Percentiles rank a stretch among this genome's conserved stretches.
Conservation (phyloP, 2,888 invertebrate species). For the Drosophila borealis region DNA sequence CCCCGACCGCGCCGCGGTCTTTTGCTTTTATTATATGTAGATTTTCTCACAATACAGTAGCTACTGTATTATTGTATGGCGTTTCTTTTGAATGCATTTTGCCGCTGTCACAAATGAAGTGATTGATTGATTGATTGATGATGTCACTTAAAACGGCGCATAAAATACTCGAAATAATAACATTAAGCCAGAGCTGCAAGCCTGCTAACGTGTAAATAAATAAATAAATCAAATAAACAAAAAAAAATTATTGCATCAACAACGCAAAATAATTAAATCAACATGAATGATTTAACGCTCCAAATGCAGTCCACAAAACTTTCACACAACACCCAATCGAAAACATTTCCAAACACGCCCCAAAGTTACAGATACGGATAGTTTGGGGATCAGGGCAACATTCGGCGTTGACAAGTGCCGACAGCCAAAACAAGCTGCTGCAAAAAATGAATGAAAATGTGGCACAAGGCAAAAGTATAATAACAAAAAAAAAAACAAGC, state of each 20-base stretch:
- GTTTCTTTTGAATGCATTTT: slow-evolving; percentile 24
- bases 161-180: slow-evolving; percentile 48
- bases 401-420: slow-evolving; percentile 73
- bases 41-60: neutral
- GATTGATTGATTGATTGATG: slow-evolving; percentile 73
- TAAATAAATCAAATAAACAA: slow-evolving; percentile 74
- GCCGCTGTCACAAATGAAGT: slow-evolving; percentile 52
- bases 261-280: slow-evolving; percentile 79
- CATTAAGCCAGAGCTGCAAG: slow-evolving; percentile 45
- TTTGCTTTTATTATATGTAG: slow-evolving; percentile 1
- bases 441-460: slow-evolving; percentile 41
- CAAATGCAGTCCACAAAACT: slow-evolving; percentile 73
- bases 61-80: slow-evolving; percentile 17
- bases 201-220: slow-evolving; percentile 64
- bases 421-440: slow-evolving; percentile 51
- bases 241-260: slow-evolving; percentile 71
- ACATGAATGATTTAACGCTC: slow-evolving; percentile 78
- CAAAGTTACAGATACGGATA: slow-evolving; percentile 8
- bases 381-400: slow-evolving; percentile 36
- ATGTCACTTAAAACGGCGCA: slow-evolving; percentile 67
- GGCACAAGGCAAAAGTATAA: slow-evolving; percentile 29
- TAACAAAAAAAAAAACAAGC: slow-evolving; percentile 9
- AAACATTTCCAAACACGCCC: slow-evolving; percentile 11
- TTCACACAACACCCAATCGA: slow-evolving; percentile 36
- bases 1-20: neutral